Percentiles rank a stretch among this genome's conserved stretches.
phyloP scores from a whole-genome alignment of 1,140 invertebrate species.

The Drosophila persimilis region DNA sequence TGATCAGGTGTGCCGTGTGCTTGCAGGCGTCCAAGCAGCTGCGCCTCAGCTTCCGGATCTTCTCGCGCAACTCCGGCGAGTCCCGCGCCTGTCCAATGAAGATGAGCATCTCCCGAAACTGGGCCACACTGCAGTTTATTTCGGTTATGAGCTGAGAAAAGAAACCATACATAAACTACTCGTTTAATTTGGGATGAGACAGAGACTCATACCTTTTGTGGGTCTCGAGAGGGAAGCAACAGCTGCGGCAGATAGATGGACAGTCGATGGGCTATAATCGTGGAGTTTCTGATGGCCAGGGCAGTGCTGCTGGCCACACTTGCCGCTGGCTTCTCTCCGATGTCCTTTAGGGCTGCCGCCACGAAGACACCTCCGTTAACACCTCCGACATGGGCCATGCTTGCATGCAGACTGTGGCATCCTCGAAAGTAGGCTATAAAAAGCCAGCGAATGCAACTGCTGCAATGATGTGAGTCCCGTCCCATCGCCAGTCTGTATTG shows the following conservation, averaged over 20 bases:
- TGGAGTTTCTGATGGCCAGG: conserved; percentile 71
- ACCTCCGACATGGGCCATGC: conserved; percentile 58
- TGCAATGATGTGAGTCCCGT: conserved; percentile 1
- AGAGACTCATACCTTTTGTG: conserved; percentile 57
- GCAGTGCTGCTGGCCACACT: conserved; percentile 69
- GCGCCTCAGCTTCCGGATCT: conserved; percentile 91
- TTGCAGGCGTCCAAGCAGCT: conserved; percentile 93
- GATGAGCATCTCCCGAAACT: conserved; percentile 93
- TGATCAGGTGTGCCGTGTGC: conserved; percentile 90
- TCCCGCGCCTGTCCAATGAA: conserved; percentile 93
- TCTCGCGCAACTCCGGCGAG: conserved; percentile 92
- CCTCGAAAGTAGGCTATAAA: conserved; percentile 66
- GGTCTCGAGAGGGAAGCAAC: conserved; percentile 62
- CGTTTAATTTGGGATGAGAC: background rate
- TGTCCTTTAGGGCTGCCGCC: conserved; percentile 26
- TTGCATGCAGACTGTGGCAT: conserved; percentile 57
- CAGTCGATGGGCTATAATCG: conserved; percentile 72
- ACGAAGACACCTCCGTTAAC: conserved; percentile 10
- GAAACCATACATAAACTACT: too few relatives aligned
- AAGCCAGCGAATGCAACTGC: conserved; percentile 37
- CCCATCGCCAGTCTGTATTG: conserved; percentile 1
- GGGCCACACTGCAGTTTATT: conserved; percentile 93
- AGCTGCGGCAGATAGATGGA: conserved; percentile 74
- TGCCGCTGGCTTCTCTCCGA: conserved; percentile 45
- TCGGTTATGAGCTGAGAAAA: conserved; percentile 90